Conservation (phyloP, 2,888 invertebrate genomes). For the Anthrax anthrax region DNA sequence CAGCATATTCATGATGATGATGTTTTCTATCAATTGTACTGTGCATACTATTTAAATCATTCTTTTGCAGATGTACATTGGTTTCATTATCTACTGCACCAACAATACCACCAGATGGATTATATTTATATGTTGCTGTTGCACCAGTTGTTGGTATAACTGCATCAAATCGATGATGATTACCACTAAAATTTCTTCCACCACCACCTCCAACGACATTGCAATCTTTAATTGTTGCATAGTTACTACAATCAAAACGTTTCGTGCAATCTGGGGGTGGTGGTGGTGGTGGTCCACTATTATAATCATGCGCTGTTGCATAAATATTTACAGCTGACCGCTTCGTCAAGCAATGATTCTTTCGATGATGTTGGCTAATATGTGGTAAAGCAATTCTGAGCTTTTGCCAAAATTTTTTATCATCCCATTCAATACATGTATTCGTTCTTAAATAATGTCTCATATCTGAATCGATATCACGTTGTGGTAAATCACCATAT, state of each 20-base stretch:
- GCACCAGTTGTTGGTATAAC: constrained; percentile 15
- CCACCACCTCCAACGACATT: background rate
- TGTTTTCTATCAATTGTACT: constrained; percentile 15
- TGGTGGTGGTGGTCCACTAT: constrained; percentile 12
- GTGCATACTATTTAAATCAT: constrained; percentile 7
- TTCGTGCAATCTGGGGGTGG: constrained; percentile 15
- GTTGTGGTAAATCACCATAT: constrained; percentile 75
- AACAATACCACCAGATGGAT: constrained; percentile 3
- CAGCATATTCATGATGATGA: constrained; percentile 33
- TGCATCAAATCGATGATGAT: constrained; percentile 15
- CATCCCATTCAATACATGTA: constrained; percentile 85
- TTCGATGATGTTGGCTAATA: too few species aligned
- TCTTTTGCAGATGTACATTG: constrained; percentile 4
- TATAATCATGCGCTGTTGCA: constrained; percentile 40
- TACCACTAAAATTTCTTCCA: constrained; percentile 24
- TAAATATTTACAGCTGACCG: constrained; percentile 54
- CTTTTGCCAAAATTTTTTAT: constrained; percentile 95
- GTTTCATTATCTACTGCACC: constrained; percentile 7
- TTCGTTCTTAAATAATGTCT: constrained; percentile 79
- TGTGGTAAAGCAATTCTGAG: constrained; percentile 79
- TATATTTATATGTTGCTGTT: constrained; percentile 17
- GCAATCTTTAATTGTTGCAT: constrained; percentile 31
- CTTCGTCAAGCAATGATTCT: constrained; percentile 22
- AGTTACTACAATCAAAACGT: constrained; percentile 31
- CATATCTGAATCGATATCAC: constrained; percentile 82